Base-by-base conservation (phyloP, 2,113 vertebrate genomes). In the Pseudonaja textilis region DNA sequence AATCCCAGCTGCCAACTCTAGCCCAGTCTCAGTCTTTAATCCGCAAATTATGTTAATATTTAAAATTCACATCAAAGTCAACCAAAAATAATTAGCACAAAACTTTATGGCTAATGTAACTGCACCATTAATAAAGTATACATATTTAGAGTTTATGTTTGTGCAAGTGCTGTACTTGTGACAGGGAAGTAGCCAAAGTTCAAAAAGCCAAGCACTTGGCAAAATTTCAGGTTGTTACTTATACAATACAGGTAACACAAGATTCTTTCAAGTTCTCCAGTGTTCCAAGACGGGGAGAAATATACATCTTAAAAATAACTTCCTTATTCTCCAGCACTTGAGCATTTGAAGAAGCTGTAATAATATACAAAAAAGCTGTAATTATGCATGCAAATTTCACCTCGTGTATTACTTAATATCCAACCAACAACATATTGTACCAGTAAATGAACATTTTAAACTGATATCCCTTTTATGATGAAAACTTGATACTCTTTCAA, bases 131-230 rank as follows among this genome's bases (percentile, higher is more conserved):
- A 4, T 29, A 74, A n/a, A 11, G 20, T 14, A 5, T 10, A 10
- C 20, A 22, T 9, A 85, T 34, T 81, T 91, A 55, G n/a, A 93
- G 59, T 14, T 91, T 88, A 59, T 81, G 39, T 42, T 88, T 93
- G 64, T 42, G 69, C 50, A 50, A 91, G 12, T 39, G 29, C 64
- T 89, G 88, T 55, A 61, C 87, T n/a, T 47, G 12, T 4, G 20
- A 91, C 54, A 52, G 52, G 85, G 45, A 85, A 93, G 87, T 59
- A 93, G 34, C 64, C 89, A 85, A 91, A 91, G 61, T 89, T 59
- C 85, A 89, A 54, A 85, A 89, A 89, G 42, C 4, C 50, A 90
- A 87, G n/a, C 52, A n/a, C 5, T 87, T 93, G 56, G 47, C 45
- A 59, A 23, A 85, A 87, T 14, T n/a, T 20, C 85, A 88, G 25